Conservation (phyloP, 2,113 vertebrate species). For the Cyphomyrus plagiostoma region DNA sequence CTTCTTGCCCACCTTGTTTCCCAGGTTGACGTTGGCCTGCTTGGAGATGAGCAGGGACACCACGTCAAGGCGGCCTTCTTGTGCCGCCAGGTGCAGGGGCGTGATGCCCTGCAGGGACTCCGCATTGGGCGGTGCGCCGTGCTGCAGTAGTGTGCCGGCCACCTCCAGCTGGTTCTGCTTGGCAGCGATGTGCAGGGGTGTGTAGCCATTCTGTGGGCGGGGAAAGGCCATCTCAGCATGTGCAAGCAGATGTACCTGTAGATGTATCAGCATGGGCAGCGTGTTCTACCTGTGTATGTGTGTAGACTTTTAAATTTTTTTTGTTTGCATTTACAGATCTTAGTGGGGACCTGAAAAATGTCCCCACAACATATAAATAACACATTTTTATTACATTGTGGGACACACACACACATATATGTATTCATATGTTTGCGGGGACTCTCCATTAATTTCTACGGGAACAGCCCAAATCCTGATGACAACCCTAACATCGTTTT, state of each 20-base stretch:
- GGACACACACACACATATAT: too few relatives aligned
- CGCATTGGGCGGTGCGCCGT: constrained; percentile 74
- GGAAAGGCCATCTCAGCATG: not conserved
- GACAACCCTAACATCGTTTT: too few relatives aligned
- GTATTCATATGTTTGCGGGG: too few relatives aligned
- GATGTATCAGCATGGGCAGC: too few relatives aligned
- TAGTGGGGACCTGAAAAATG: too few relatives aligned
- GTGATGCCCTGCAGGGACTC: constrained; percentile 90
- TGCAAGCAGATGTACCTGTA: not conserved
- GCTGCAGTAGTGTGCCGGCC: constrained; percentile 81
- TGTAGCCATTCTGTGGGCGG: constrained; percentile 81
- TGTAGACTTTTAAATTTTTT: not conserved
- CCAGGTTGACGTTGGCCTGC: constrained; percentile 84
- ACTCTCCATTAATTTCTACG: too few relatives aligned
- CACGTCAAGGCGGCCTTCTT: constrained; percentile 85
- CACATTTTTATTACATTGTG: too few relatives aligned
- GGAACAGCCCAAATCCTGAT: too few relatives aligned
- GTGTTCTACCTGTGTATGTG: constrained; percentile 17
- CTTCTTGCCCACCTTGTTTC: constrained; percentile 74
- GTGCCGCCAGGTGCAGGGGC: constrained; percentile 86
- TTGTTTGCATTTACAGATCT: too few relatives aligned
- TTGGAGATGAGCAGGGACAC: constrained; percentile 83
- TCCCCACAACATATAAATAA: too few relatives aligned
- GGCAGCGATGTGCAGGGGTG: constrained; percentile 87
- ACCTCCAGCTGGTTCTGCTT: constrained; percentile 94